Conservation (phyloP, 2,113 vertebrate genomes). For the Aegotheles bennettii region DNA sequence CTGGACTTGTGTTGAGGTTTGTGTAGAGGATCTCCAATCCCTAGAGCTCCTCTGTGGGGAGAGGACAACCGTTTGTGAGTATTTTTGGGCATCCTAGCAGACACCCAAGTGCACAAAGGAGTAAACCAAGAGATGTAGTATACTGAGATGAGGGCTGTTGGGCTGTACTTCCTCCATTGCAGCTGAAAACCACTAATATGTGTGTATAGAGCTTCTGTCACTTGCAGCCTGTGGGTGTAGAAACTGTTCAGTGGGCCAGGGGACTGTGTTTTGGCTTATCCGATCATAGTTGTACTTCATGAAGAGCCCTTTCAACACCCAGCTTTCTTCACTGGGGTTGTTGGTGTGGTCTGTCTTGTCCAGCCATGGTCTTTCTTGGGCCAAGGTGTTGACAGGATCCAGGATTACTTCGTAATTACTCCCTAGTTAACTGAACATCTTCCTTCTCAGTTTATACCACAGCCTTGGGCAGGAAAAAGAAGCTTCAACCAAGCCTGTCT, state of each 20-base stretch:
- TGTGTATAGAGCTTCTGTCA: background rate
- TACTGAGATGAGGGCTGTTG: background rate
- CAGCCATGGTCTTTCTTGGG: background rate
- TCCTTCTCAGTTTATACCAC: background rate
- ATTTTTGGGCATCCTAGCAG: background rate
- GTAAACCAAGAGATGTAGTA: background rate
- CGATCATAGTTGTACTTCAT: background rate
- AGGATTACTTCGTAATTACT: background rate
- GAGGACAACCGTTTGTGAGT: background rate
- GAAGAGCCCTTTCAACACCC: background rate
- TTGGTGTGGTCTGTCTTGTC: background rate
- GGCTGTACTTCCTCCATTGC: background rate
- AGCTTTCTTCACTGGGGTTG: background rate
- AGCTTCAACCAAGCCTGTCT: background rate
- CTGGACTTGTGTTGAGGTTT: background rate
- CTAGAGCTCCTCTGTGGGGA: background rate
- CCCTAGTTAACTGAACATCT: background rate
- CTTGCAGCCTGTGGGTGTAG: background rate
- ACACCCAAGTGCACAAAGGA: background rate
- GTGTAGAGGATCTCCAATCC: background rate
- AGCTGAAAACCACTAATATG: background rate
- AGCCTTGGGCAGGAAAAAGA: background rate
- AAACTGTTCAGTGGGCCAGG: background rate
- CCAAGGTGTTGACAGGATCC: background rate
- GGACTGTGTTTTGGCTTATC: background rate